Evolutionary conservation across 2,797 vertebrate genomes (phyloP), one percentile per base, ranked within the genome.

Genomic region (Gymnopithys bicolor): DNA sequence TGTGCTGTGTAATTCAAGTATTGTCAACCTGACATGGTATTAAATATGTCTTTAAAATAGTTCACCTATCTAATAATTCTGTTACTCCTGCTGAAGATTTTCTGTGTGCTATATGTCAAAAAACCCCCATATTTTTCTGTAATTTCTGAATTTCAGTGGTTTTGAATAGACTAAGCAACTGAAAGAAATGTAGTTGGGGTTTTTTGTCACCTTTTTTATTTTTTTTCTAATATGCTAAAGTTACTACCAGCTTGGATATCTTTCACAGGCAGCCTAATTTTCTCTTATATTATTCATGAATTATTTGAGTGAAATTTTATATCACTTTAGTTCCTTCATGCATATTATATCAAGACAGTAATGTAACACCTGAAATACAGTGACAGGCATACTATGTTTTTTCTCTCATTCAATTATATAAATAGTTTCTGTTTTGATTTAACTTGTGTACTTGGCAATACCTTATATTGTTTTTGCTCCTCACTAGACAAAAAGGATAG

Each of bases 291-390:
- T 90, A 76, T 87, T 95, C 12, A 82, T 84, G 4, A 48, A 17
- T 76, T 91, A 58, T 83, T 90, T 82, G 48, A 49, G 25, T 76
- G n/a, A 82, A 79, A 87, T 82, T 82, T 69, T 84, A 15, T 92
- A 73, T 70, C 9, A 15, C 5, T 74, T 87, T 39, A 41, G 22
- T 59, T 92, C 8, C 24, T 59, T 84, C 82, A 18, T 66, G n/a
- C 13, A 14, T 53, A 28, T 69, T 58, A 68, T 89, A 27, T 86
- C 58, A 41, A 32, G 32, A 93, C 12, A 16, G 14, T 69, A 83
- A 33, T 14, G 0, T 37, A 63, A 13, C 76, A 60, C 33, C 25
- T 87, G 23, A 92, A 94, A 56, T 75, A 56, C 10, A n/a, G 6
- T 85, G 76, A 77, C 60, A 80, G 30, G 5, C 11, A 21, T 49